Conservation (phyloP, 2,797 vertebrate species). For the Anguilla megastoma region DNA sequence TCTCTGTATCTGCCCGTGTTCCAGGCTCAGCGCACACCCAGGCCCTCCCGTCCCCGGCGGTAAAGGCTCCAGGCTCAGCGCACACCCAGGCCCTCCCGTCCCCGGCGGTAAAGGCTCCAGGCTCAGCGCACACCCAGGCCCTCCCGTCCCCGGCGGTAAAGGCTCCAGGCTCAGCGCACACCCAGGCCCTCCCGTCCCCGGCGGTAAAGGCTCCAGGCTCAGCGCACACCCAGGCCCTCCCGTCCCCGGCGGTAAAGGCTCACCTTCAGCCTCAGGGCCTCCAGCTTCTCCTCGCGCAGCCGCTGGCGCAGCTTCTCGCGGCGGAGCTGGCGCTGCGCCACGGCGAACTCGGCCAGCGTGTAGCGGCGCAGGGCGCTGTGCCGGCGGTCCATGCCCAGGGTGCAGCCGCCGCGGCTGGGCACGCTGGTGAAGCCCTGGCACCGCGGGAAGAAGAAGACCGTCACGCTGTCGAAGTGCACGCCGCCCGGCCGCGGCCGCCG, state of each 20-base stretch:
- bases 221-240: background rate
- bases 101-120: too few relatives aligned
- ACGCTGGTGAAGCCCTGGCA: constrained; percentile 93
- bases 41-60: too few relatives aligned
- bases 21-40: too few relatives aligned
- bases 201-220: too few relatives aligned
- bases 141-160: too few relatives aligned
- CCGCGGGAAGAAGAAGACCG: constrained; percentile 86
- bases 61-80: too few relatives aligned
- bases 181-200: too few relatives aligned
- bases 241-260: constrained; percentile 34
- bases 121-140: too few relatives aligned
- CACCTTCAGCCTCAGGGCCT: constrained; percentile 76
- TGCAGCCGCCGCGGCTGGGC: constrained; percentile 87
- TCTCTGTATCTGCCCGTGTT: too few relatives aligned
- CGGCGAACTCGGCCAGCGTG: constrained; percentile 79
- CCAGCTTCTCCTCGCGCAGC: constrained; percentile 76
- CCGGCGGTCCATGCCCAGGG: constrained; percentile 83
- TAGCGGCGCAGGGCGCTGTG: constrained; percentile 78
- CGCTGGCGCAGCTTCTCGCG: constrained; percentile 73
- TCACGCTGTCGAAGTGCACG: constrained; percentile 82
- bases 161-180: too few relatives aligned
- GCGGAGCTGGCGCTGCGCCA: constrained; percentile 71
- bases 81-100: too few relatives aligned
- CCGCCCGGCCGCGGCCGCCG: constrained; percentile 65